Conservation (phyloP, 2,797 vertebrate species). For the Leucoraja ocellata region DNA sequence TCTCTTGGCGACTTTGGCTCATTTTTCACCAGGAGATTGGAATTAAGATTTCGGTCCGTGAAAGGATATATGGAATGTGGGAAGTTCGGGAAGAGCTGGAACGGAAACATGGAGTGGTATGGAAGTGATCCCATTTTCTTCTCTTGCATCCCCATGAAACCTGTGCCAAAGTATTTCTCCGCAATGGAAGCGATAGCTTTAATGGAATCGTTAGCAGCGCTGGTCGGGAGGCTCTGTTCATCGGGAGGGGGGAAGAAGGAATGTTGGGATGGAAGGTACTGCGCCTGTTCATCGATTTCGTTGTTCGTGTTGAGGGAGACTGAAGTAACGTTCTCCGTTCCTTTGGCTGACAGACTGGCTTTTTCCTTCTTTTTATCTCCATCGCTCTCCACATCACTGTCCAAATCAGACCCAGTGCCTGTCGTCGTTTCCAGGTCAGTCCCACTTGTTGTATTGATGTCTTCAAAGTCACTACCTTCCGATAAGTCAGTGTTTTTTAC, state of each 20-base stretch:
- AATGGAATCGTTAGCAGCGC: conserved; percentile 86
- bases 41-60: conserved; percentile 76
- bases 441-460: conserved; percentile 89
- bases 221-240: conserved; percentile 80
- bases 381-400: conserved; percentile 85
- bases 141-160: conserved; percentile 90
- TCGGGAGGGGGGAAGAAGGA: conserved; percentile 90
- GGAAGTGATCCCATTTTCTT: conserved; percentile 90
- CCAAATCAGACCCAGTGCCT: conserved; percentile 85
- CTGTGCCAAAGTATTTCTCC: conserved; percentile 95
- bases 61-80: conserved; percentile 86
- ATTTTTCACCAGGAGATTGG: conserved; percentile 84
- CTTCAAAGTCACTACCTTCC: conserved; percentile 91
- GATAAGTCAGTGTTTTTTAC: conserved; percentile 82
- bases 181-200: conserved; percentile 98
- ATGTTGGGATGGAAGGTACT: conserved; percentile 81
- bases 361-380: conserved; percentile 75
- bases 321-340: conserved; percentile 63
- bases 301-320: conserved; percentile 65
- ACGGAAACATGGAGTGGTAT: conserved; percentile 94
- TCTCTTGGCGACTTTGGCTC: conserved; percentile 88
- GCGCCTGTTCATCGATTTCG: conserved; percentile 61
- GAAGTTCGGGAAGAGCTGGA: conserved; percentile 91
- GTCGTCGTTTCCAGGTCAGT: conserved; percentile 95
- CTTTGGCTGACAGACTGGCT: conserved; percentile 54